These are phyloP conservation scores for Cynopterus sphinx DNA, from an alignment of 2,797 vertebrate species.

Conservation along the genomic window DNA sequence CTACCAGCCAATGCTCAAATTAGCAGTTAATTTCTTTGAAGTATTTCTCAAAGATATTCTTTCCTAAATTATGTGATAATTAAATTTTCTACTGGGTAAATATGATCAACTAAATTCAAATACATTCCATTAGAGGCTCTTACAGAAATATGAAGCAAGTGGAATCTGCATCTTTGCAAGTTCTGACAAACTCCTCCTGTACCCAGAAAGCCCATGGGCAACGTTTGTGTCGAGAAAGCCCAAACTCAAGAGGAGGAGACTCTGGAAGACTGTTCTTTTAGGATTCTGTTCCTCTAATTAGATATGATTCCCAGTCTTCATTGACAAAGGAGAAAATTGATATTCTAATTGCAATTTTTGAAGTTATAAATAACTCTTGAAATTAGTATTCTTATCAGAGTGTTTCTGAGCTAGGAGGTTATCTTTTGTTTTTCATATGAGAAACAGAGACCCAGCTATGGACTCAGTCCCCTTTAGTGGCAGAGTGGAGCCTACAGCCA, in stretches of 20 bases:
- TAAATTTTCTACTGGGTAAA: background rate
- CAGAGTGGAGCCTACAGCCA: background rate
- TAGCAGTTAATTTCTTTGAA: conserved; percentile 15
- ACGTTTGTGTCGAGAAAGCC: background rate
- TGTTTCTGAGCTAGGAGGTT: background rate
- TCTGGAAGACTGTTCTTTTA: background rate
- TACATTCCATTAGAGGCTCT: background rate
- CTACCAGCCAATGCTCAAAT: background rate
- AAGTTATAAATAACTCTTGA: background rate
- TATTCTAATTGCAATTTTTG: background rate
- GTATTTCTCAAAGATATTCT: background rate
- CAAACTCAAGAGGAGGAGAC: background rate
- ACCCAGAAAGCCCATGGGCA: background rate
- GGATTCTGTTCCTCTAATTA: background rate
- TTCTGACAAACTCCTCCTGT: background rate
- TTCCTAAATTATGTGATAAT: conserved; percentile 14
- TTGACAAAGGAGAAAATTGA: background rate
- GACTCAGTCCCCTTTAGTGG: background rate
- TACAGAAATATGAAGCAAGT: background rate
- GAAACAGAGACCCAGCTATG: background rate
- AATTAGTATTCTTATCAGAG: conserved; percentile 18
- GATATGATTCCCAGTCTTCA: background rate
- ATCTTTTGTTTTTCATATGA: background rate
- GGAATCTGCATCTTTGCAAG: background rate
- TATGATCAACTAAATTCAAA: background rate